Evolutionary conservation across 1,140 invertebrate species (phyloP).

Genomic region (Colletes gigas): DNA sequence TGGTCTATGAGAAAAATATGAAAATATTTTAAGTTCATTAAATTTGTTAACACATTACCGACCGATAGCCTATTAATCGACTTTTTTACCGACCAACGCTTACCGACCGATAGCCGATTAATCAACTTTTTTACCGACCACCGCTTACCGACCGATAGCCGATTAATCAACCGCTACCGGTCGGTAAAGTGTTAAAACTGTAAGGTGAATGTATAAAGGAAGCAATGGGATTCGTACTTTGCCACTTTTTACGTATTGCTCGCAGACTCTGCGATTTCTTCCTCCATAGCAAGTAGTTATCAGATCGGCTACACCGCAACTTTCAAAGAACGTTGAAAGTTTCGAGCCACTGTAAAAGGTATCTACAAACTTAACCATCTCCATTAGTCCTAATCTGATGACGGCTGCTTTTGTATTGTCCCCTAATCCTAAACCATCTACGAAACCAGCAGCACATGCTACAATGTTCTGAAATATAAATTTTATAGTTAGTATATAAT

Average conservation of each 20-base stretch:
- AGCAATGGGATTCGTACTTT: conserved; percentile 82
- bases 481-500: neutral
- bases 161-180: too few species aligned
- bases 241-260: conserved; percentile 88
- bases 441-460: conserved; percentile 91
- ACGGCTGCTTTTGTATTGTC: conserved; percentile 95
- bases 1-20: conserved; percentile 81
- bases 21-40: conserved; percentile 10
- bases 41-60: too few species aligned
- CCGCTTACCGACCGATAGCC: too few species aligned
- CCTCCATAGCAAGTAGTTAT: conserved; percentile 94
- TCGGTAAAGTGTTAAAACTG: too few species aligned
- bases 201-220: neutral
- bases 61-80: too few species aligned
- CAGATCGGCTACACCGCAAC: conserved; percentile 92
- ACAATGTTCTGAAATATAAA: conserved; percentile 87
- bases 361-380: conserved; percentile 87
- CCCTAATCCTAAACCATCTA: conserved; percentile 89
- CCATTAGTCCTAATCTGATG: conserved; percentile 91
- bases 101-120: too few species aligned
- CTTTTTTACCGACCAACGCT: too few species aligned
- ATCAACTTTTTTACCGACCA: too few species aligned
- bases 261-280: conserved; percentile 89
- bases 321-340: conserved; percentile 91
- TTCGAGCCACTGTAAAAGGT: conserved; percentile 84